Percentiles rank a stretch among this genome's conserved stretches.
These are phyloP conservation scores for Ormia ochracea DNA, from an alignment of 2,888 invertebrate species.

Conservation along the genomic window DNA sequence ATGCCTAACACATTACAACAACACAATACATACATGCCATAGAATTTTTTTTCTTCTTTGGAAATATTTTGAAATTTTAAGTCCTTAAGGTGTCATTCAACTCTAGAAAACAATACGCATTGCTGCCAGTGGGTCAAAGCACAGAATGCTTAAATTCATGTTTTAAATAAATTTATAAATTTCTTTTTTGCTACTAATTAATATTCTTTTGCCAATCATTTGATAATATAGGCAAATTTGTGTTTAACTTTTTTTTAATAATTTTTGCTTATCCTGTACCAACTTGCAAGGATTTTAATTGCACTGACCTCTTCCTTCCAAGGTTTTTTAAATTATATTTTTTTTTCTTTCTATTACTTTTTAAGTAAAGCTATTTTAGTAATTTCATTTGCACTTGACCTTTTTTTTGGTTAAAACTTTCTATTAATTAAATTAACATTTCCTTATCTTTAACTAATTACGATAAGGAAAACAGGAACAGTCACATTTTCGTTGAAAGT, in stretches of 20 bases:
- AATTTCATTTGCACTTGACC: not conserved
- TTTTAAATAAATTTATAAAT: not conserved
- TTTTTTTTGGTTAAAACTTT: not conserved
- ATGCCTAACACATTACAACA: constrained; percentile 21
- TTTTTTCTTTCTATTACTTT: not conserved
- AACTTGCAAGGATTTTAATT: not conserved
- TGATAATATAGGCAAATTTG: not conserved
- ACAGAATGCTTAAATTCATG: constrained; percentile 19
- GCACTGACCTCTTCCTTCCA: not conserved
- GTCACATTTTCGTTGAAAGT: no score
- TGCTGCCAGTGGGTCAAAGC: constrained; percentile 19
- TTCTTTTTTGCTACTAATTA: not conserved
- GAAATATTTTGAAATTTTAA: not conserved
- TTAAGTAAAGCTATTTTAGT: not conserved
- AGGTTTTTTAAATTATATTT: not conserved
- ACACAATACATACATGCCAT: not conserved
- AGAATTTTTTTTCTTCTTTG: not conserved
- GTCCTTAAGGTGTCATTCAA: not conserved
- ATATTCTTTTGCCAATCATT: not conserved
- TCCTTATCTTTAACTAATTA: no score
- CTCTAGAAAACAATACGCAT: not conserved
- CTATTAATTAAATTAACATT: no score
- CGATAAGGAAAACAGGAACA: no score
- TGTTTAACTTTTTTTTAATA: not conserved
- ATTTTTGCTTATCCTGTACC: not conserved